These are phyloP conservation scores for Scaptomyza hsui DNA, from an alignment of 1,140 invertebrate genomes.

Conservation along the genomic window DNA sequence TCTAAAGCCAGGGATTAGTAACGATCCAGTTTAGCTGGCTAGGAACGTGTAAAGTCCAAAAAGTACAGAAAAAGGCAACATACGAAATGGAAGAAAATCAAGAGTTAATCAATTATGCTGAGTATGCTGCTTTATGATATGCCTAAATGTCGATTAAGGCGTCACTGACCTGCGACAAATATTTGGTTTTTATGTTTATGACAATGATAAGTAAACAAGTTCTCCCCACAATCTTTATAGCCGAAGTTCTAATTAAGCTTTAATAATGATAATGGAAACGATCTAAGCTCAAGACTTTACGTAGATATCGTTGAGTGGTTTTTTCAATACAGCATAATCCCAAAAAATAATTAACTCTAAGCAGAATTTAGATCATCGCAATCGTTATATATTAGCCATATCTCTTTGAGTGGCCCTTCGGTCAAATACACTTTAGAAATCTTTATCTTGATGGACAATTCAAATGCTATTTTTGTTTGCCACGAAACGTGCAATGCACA, in stretches of 20 bases:
- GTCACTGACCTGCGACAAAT: conserved; percentile 48
- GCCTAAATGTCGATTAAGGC: neutral
- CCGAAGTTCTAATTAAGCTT: too few species aligned
- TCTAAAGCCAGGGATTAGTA: conserved; percentile 14
- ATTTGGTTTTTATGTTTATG: neutral
- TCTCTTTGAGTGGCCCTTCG: neutral
- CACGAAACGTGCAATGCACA: too few species aligned
- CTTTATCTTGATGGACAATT: neutral
- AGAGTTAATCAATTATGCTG: neutral
- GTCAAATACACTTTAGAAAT: neutral
- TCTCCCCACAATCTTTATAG: too few species aligned
- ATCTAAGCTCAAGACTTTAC: too few species aligned
- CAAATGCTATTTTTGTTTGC: too few species aligned
- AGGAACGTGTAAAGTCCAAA: neutral
- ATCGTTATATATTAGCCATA: neutral
- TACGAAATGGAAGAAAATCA: neutral
- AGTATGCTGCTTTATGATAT: neutral
- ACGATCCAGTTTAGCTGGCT: conserved; percentile 12
- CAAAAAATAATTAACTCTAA: neutral
- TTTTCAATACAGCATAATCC: too few species aligned
- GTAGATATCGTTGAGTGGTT: too few species aligned
- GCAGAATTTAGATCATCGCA: neutral
- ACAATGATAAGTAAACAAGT: conserved; percentile 2
- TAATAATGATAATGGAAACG: too few species aligned
- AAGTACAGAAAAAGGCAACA: neutral